Evolutionary conservation across 1,140 invertebrate species (phyloP).

Genomic region (Sarcophaga peregrina): DNA sequence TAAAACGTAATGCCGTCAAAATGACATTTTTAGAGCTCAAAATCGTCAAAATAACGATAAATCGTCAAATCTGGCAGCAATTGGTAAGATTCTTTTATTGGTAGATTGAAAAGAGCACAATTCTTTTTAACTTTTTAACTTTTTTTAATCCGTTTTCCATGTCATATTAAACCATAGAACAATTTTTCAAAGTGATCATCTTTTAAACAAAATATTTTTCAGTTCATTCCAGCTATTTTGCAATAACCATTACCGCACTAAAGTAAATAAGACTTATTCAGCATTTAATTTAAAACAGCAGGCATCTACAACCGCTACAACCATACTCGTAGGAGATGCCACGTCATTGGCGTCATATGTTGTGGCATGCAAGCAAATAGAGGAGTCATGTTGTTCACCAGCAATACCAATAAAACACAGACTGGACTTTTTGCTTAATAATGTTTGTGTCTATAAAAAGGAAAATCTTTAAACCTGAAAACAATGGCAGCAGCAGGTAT

Average conservation of each 20-base stretch:
- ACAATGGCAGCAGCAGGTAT: not conserved
- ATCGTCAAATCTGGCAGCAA: too few relatives aligned
- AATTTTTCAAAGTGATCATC: too few relatives aligned
- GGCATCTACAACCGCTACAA: not conserved
- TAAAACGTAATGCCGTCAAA: too few relatives aligned
- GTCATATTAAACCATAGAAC: too few relatives aligned
- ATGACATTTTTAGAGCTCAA: too few relatives aligned
- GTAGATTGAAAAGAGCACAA: too few relatives aligned
- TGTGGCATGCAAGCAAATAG: not conserved
- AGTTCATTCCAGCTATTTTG: slow-evolving; percentile 1
- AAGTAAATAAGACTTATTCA: slow-evolving; percentile 6
- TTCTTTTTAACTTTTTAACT: too few relatives aligned
- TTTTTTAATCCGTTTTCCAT: too few relatives aligned
- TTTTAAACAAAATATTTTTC: too few relatives aligned
- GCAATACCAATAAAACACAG: not conserved
- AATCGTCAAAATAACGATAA: too few relatives aligned
- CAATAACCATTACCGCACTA: slow-evolving; percentile 1
- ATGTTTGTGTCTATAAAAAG: not conserved
- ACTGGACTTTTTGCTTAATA: not conserved
- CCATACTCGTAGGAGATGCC: not conserved
- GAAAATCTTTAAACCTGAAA: not conserved
- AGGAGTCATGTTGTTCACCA: not conserved
- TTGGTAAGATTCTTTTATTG: too few relatives aligned
- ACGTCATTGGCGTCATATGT: not conserved
- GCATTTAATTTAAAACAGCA: not conserved